phyloP scores from a whole-genome alignment of 2,797 vertebrate genomes.

The Pempheris klunzingeri region DNA sequence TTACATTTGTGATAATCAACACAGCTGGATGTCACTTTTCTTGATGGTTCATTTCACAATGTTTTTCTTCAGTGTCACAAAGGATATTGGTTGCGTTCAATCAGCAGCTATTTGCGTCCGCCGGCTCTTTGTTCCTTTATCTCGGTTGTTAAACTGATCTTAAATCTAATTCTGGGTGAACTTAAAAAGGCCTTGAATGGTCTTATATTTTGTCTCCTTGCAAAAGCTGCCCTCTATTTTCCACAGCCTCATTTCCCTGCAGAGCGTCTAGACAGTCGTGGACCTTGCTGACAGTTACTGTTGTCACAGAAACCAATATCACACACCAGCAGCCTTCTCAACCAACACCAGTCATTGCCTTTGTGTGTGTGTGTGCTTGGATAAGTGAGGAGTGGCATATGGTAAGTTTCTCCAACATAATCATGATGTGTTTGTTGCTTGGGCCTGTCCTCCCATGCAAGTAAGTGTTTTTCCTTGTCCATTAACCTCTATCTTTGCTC shows the following conservation, averaged over 20 bases:
- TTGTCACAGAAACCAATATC: constrained; percentile 27
- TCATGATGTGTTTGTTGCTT: background rate
- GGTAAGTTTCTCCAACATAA: background rate
- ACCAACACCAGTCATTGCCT: background rate
- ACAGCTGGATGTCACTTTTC: background rate
- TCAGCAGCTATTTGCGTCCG: background rate
- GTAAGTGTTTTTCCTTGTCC: background rate
- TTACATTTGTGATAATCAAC: background rate
- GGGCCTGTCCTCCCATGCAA: background rate
- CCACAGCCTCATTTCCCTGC: background rate
- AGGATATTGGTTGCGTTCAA: background rate
- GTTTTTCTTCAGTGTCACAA: background rate
- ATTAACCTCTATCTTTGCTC: background rate
- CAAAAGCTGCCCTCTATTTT: background rate
- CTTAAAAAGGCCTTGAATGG: background rate
- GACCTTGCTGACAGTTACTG: constrained; percentile 7
- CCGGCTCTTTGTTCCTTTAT: background rate
- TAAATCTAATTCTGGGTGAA: background rate
- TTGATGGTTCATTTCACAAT: background rate
- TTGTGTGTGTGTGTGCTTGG: background rate
- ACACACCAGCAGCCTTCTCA: constrained; percentile 1
- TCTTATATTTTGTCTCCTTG: background rate
- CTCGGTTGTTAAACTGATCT: constrained; percentile 20
- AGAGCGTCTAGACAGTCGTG: constrained; percentile 7
- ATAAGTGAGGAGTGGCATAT: background rate